Conservation (phyloP, 2,888 invertebrate genomes). For the Mythimna lalbum region DNA sequence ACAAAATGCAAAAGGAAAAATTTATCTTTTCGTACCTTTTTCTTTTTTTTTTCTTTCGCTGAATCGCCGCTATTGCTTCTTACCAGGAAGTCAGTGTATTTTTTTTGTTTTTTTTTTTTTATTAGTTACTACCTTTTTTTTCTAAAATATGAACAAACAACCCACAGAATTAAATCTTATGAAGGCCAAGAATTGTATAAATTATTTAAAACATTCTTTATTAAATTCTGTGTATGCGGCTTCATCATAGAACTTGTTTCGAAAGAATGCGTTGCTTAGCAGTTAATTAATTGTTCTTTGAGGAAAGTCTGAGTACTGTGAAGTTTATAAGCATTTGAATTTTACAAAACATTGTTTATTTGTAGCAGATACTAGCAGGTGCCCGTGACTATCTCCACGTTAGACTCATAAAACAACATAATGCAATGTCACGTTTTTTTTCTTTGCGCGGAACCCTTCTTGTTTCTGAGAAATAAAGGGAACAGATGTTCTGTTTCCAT, state of each 20-base stretch:
- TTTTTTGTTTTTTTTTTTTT: constrained; percentile 57
- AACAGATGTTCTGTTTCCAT: too few relatives aligned
- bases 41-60: constrained; percentile 65
- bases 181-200: not conserved
- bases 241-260: not conserved
- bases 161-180: constrained; percentile 20
- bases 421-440: too few relatives aligned
- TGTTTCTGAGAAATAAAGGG: too few relatives aligned
- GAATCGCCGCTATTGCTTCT: constrained; percentile 72
- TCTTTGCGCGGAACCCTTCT: too few relatives aligned
- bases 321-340: not conserved
- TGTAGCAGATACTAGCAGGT: not conserved
- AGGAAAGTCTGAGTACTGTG: not conserved
- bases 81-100: constrained; percentile 73
- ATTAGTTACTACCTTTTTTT: constrained; percentile 50
- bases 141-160: constrained; percentile 24
- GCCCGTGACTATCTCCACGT: not conserved
- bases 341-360: not conserved
- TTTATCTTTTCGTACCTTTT: constrained; percentile 69
- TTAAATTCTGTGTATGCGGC: not conserved
- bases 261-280: constrained; percentile 2
- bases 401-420: too few relatives aligned
- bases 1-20: constrained; percentile 75
- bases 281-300: not conserved
- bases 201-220: constrained; percentile 1